These are phyloP conservation scores for Aporophyla lueneburgensis DNA, from an alignment of 2,888 invertebrate genomes.

Conservation along the genomic window DNA sequence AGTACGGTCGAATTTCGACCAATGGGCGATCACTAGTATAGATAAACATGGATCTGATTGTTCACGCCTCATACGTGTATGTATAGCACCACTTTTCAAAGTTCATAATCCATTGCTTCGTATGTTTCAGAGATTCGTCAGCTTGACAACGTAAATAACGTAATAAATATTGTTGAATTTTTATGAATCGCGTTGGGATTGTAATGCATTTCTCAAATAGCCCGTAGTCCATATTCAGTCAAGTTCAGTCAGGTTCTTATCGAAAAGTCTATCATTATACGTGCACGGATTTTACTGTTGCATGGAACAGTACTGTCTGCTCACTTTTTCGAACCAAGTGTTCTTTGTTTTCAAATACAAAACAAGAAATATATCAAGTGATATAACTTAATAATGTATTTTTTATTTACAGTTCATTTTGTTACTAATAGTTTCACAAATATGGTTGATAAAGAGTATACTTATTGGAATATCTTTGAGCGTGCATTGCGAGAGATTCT, in stretches of 20 bases:
- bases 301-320: not conserved
- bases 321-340: not conserved
- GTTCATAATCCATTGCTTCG: not conserved
- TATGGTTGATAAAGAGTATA: slow-evolving; percentile 1
- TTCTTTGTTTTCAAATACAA: no score
- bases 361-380: not conserved
- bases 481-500: slow-evolving; percentile 35
- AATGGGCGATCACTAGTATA: no score
- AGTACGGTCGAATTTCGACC: no score
- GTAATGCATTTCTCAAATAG: not conserved
- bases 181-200: not conserved
- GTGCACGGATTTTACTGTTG: not conserved
- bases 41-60: not conserved
- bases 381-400: not conserved
- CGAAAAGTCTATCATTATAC: not conserved
- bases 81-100: not conserved
- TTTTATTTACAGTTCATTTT: slow-evolving; percentile 9
- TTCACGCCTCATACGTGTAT: not conserved
- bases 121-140: not conserved
- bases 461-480: slow-evolving; percentile 17
- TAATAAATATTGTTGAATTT: not conserved
- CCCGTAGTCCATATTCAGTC: not conserved
- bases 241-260: not conserved
- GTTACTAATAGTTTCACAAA: not conserved
- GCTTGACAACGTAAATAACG: not conserved